Conservation (phyloP, 2,797 vertebrate species). For the Xenops minutus region DNA sequence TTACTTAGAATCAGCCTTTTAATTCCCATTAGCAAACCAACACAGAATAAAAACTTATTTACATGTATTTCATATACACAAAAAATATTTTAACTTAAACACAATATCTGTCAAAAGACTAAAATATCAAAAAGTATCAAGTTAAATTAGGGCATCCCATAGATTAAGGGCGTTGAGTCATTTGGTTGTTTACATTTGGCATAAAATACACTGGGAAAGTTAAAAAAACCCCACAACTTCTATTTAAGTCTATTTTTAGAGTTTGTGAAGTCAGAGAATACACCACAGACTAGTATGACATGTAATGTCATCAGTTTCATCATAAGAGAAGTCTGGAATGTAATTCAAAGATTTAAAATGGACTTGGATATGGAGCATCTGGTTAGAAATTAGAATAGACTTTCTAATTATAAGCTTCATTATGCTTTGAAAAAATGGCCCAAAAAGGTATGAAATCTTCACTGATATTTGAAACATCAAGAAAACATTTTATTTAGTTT, state of each 20-base stretch:
- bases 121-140: neutral
- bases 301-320: neutral
- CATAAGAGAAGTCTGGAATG: neutral
- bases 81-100: slow-evolving; percentile 50
- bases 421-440: neutral
- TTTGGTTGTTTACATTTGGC: neutral
- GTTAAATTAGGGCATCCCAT: slow-evolving; percentile 32
- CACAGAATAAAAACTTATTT: slow-evolving; percentile 20
- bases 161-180: neutral
- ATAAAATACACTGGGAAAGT: neutral
- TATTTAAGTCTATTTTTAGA: neutral
- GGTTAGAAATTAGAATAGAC: neutral
- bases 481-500: neutral
- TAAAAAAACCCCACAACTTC: neutral
- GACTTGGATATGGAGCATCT: neutral
- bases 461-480: neutral
- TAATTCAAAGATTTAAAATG: neutral
- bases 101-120: neutral
- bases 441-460: neutral
- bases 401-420: neutral
- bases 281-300: neutral
- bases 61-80: neutral
- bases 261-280: neutral
- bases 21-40: neutral
- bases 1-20: neutral